Percentiles rank a stretch among this genome's conserved stretches.
Evolutionary conservation across 1,140 invertebrate genomes (phyloP).

Genomic region (Aphidius ervi): DNA sequence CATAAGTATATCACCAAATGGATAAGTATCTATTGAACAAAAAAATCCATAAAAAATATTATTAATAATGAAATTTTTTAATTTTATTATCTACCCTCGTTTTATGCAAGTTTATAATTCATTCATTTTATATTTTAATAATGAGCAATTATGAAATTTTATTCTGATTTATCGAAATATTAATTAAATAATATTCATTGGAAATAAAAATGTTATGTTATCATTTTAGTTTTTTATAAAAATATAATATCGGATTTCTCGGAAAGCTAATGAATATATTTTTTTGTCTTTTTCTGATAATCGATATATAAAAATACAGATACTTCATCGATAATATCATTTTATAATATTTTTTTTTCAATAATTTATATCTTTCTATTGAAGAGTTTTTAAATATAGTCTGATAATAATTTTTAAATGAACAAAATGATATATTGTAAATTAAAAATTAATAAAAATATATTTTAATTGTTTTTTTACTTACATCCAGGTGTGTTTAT

Average conservation of each 20-base stretch:
- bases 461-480: slow-evolving; percentile 24
- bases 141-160: not conserved
- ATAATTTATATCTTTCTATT: not conserved
- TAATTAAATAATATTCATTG: not conserved
- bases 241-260: too few species aligned
- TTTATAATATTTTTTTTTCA: slow-evolving; percentile 9
- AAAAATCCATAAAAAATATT: not conserved
- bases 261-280: too few species aligned
- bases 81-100: too few species aligned
- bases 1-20: slow-evolving; percentile 53
- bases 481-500: slow-evolving; percentile 41
- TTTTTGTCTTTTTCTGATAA: too few species aligned
- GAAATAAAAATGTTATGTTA: too few species aligned
- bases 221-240: slow-evolving; percentile 4
- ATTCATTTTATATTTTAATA: too few species aligned
- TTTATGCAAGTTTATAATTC: too few species aligned
- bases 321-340: slow-evolving; percentile 2
- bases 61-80: not conserved
- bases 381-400: too few species aligned
- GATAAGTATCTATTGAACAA: slow-evolving; percentile 48
- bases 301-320: too few species aligned
- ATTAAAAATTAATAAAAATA: not conserved
- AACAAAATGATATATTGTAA: too few species aligned
- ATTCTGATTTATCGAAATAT: too few species aligned
- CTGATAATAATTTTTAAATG: too few species aligned